Conservation (phyloP, 2,888 invertebrate species). For the Pandemis heparana region DNA sequence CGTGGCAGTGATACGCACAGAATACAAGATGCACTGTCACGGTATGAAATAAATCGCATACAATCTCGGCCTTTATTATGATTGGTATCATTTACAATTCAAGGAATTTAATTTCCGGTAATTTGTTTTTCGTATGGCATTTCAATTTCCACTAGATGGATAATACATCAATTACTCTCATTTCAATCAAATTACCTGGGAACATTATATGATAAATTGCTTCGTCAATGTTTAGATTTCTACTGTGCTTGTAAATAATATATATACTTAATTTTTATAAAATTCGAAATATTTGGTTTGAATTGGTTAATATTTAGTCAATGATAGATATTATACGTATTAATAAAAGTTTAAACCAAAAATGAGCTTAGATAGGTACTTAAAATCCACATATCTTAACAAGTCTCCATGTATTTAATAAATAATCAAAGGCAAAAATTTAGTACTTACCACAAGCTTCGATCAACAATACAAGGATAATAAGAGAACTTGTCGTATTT, state of each 20-base stretch:
- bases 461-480: too few relatives aligned
- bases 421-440: too few relatives aligned
- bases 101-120: conserved; percentile 63
- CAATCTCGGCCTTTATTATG: not conserved
- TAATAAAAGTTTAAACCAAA: too few relatives aligned
- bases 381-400: too few relatives aligned
- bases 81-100: conserved; percentile 19
- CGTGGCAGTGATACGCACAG: conserved; percentile 7
- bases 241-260: not conserved
- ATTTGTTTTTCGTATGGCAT: conserved; percentile 40
- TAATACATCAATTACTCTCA: not conserved
- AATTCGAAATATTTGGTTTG: not conserved
- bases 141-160: not conserved
- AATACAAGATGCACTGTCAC: conserved; percentile 1
- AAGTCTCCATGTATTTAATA: too few relatives aligned
- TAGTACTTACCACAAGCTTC: too few relatives aligned
- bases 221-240: not conserved
- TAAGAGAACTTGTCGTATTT: too few relatives aligned
- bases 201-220: not conserved
- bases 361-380: too few relatives aligned
- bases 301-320: not conserved
- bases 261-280: not conserved
- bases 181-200: not conserved
- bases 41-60: not conserved
- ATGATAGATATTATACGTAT: not conserved